Percentiles rank a stretch among this genome's conserved stretches.
These are phyloP conservation scores for Orchestes rusci DNA, from an alignment of 2,888 invertebrate species.

Conservation along the genomic window DNA sequence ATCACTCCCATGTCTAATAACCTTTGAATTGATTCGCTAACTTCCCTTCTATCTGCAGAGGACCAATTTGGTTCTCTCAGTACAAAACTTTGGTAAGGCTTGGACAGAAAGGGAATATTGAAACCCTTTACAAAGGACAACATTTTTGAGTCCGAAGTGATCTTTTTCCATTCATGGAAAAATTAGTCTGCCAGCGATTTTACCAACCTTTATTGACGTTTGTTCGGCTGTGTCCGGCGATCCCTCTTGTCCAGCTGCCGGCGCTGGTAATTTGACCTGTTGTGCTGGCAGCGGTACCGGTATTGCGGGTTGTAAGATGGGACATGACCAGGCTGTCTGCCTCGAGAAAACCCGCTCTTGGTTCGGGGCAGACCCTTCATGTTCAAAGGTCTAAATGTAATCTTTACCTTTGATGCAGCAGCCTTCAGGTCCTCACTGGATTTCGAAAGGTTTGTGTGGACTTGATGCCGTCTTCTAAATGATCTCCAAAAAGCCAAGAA, in stretches of 20 bases:
- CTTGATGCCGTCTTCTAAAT: background rate
- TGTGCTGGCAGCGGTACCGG: too few species aligned
- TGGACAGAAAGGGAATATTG: background rate
- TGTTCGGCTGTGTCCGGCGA: background rate
- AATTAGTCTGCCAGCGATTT: background rate
- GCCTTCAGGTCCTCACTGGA: background rate
- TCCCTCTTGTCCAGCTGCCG: too few species aligned
- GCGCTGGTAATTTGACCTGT: too few species aligned
- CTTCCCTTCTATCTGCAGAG: background rate
- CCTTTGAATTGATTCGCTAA: background rate
- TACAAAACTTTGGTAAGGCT: constrained; percentile 1
- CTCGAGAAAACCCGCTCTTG: background rate
- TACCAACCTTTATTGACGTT: background rate
- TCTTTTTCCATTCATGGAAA: background rate
- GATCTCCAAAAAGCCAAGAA: background rate
- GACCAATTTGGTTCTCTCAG: constrained; percentile 2
- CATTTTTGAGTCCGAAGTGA: background rate
- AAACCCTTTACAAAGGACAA: constrained; percentile 1
- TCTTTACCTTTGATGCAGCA: background rate
- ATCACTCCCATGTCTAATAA: constrained; percentile 2
- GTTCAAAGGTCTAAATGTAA: background rate
- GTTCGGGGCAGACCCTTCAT: background rate
- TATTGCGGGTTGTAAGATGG: too few species aligned
- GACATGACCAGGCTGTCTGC: background rate
- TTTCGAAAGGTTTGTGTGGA: background rate